Evolutionary conservation across 2,888 invertebrate species (phyloP).

Genomic region (Philereme transversata): DNA sequence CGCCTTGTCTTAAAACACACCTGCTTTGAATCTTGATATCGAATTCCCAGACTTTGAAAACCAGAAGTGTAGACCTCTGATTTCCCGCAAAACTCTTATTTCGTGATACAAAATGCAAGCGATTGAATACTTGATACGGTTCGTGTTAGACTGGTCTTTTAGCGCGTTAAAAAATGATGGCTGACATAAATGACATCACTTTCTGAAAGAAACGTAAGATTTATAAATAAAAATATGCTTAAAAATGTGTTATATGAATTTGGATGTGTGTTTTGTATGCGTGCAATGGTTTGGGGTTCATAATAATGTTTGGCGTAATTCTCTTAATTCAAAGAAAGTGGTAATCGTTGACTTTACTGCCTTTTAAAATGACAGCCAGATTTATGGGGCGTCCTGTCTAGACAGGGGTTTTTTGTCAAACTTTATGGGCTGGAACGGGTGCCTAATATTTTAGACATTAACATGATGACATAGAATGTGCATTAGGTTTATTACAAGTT

Average conservation of each 20-base stretch:
- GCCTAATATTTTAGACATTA: slow-evolving; percentile 3
- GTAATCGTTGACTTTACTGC: slow-evolving; percentile 15
- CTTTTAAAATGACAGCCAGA: slow-evolving; percentile 16
- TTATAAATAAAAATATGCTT: slow-evolving; percentile 43
- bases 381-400: slow-evolving; percentile 18
- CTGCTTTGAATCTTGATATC: slow-evolving; percentile 79
- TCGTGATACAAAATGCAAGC: slow-evolving; percentile 39
- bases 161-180: slow-evolving; percentile 56
- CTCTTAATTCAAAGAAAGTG: slow-evolving; percentile 18
- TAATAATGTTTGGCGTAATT: slow-evolving; percentile 13
- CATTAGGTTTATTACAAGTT: background rate
- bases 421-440: slow-evolving; percentile 6
- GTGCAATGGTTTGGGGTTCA: slow-evolving; percentile 20
- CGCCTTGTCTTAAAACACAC: slow-evolving; percentile 75
- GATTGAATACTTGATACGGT: slow-evolving; percentile 46
- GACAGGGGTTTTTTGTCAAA: slow-evolving; percentile 16
- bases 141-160: slow-evolving; percentile 48
- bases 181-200: slow-evolving; percentile 48
- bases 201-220: slow-evolving; percentile 24
- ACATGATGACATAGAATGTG: background rate
- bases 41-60: slow-evolving; percentile 68
- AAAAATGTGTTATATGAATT: slow-evolving; percentile 40
- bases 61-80: slow-evolving; percentile 59
- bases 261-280: slow-evolving; percentile 31
- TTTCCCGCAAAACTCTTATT: slow-evolving; percentile 52